phyloP scores from a whole-genome alignment of 2,113 vertebrate species.

The Ranitomeya imitator region DNA sequence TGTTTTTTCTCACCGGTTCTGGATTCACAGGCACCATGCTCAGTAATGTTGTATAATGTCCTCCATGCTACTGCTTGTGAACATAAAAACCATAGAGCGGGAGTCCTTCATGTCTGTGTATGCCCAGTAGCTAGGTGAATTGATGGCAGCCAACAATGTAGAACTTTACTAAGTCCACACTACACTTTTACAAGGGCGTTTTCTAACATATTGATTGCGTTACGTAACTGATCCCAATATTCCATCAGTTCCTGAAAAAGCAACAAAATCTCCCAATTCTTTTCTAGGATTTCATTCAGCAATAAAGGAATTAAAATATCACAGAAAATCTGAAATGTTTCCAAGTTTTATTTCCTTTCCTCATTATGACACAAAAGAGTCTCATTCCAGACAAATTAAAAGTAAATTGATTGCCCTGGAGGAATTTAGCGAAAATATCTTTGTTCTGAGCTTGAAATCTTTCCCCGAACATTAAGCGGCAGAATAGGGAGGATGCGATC shows the following conservation, averaged over 20 bases:
- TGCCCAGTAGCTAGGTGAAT: no score
- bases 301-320: slow-evolving; percentile 65
- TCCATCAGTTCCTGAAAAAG: background rate
- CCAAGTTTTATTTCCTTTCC: slow-evolving; percentile 74
- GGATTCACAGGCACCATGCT: no score
- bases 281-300: background rate
- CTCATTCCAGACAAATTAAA: slow-evolving; percentile 82
- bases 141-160: no score
- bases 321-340: slow-evolving; percentile 78
- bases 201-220: no score
- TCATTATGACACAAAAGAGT: slow-evolving; percentile 77
- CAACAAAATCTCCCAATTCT: background rate
- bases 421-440: slow-evolving; percentile 77
- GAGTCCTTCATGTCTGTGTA: no score
- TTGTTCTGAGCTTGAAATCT: slow-evolving; percentile 74
- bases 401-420: slow-evolving; percentile 81
- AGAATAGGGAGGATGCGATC: slow-evolving; percentile 52
- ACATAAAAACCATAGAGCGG: no score
- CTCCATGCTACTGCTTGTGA: no score
- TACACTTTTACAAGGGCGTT: no score
- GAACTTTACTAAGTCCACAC: no score
- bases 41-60: no score
- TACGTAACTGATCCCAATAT: no score
- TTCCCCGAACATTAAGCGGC: slow-evolving; percentile 68
- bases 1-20: no score